phyloP scores from a whole-genome alignment of 2,113 vertebrate species.

The Cebus imitator region DNA sequence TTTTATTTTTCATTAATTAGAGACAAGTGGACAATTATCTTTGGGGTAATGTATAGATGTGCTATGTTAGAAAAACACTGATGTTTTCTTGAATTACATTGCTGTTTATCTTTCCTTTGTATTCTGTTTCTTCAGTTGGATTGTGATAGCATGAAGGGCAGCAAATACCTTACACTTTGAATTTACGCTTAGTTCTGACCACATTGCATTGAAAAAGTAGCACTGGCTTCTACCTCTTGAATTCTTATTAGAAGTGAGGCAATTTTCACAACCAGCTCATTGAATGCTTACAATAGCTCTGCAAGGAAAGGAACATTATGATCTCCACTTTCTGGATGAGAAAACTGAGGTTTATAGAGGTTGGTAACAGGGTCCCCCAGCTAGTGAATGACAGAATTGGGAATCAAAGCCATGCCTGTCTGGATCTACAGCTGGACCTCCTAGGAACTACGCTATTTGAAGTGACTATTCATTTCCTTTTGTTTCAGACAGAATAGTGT shows the following conservation, averaged over 20 bases:
- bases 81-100: background rate
- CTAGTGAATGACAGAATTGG: background rate
- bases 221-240: background rate
- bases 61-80: too few species aligned
- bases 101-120: background rate
- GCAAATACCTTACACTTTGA: background rate
- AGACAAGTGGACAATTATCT: too few species aligned
- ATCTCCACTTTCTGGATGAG: background rate
- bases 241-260: background rate
- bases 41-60: too few species aligned
- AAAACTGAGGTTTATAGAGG: background rate
- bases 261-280: background rate
- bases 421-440: background rate
- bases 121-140: background rate
- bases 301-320: background rate
- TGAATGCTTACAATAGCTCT: too few species aligned
- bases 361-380: background rate
- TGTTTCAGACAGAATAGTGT: background rate
- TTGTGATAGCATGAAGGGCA: background rate
- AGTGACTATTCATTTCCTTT: background rate
- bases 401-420: background rate
- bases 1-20: too few species aligned
- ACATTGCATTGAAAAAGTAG: background rate
- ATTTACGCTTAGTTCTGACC: background rate
- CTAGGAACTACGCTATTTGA: background rate